Conservation (phyloP, 2,888 invertebrate genomes). For the Onchidella celtica region DNA sequence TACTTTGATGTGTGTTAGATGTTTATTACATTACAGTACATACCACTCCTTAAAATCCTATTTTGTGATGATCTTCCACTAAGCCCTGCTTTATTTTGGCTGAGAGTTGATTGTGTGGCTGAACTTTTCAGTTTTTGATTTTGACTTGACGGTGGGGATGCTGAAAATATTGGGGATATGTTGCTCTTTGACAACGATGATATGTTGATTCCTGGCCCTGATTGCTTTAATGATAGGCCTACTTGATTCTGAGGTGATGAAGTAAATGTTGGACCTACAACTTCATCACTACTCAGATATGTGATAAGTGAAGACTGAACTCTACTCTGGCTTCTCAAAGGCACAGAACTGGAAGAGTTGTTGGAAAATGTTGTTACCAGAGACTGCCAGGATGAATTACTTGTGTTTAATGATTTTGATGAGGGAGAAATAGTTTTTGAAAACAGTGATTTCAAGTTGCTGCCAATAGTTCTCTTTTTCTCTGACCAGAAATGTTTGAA, state of each 20-base stretch:
- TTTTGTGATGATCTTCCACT: too few species aligned
- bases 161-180: not conserved
- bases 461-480: conserved; percentile 29
- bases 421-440: conserved; percentile 9
- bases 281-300: not conserved
- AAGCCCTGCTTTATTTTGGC: not conserved
- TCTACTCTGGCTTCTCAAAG: too few species aligned
- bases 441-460: conserved; percentile 35
- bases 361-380: too few species aligned
- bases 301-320: not conserved
- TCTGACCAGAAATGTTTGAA: conserved; percentile 37
- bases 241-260: not conserved
- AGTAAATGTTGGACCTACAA: not conserved
- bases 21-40: too few species aligned
- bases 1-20: too few species aligned
- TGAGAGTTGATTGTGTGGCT: not conserved
- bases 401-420: not conserved
- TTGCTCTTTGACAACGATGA: not conserved
- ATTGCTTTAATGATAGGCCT: not conserved
- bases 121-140: not conserved
- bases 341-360: too few species aligned
- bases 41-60: not conserved
- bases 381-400: too few species aligned
- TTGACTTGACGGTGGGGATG: not conserved
- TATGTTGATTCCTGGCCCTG: too few species aligned